Evolutionary conservation across 1,140 invertebrate species (phyloP), one percentile per base, ranked within the genome.

Genomic region (Sarcophaga bullata): DNA sequence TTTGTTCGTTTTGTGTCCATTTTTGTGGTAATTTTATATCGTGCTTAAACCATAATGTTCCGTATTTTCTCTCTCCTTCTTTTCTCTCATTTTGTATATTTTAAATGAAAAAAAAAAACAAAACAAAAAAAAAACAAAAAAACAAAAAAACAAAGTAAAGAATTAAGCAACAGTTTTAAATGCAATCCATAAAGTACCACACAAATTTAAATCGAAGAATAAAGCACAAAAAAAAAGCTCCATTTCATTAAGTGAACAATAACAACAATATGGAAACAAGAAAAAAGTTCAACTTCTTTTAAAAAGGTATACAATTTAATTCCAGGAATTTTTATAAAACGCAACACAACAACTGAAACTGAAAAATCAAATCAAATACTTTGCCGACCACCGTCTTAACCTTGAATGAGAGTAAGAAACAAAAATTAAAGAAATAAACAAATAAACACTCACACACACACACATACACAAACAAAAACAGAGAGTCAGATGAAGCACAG

Each of bases 221-320:
- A n/a, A n/a, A 15, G 54, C 17, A 68, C 19, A 68, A 19, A 19
- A 68, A 68, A 68, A 19, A 19, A 68, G 17, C 62, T 68, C 62
- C 62, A 68, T 68, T 68, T 68, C 62, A 68, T 68, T 68, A 68
- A 6, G 19, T 19, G 52, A 68, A 68, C 17, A 68, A 68, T 2
- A 11, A n/a, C 54, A 58, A 68, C 8, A 68, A 19, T 68, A 68
- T 68, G 62, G 17, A 81, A 46, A 80, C 19, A 80, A 58, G n/a
- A 48, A 46, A 19, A 48, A 37, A 4, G n/a, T 62, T 54, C 13
- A 10, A 8, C 11, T 13, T 52, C 75, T 78, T 78, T 13, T 13
- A 15, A 3, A 48, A 15, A 81, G 81, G 73, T 82, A 82, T 82
- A 73, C 81, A 73, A 75, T 82, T 82, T 82, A 82, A 82, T 82